These are phyloP conservation scores for Cairina moschata DNA, from an alignment of 2,113 vertebrate genomes.

Conservation along the genomic window DNA sequence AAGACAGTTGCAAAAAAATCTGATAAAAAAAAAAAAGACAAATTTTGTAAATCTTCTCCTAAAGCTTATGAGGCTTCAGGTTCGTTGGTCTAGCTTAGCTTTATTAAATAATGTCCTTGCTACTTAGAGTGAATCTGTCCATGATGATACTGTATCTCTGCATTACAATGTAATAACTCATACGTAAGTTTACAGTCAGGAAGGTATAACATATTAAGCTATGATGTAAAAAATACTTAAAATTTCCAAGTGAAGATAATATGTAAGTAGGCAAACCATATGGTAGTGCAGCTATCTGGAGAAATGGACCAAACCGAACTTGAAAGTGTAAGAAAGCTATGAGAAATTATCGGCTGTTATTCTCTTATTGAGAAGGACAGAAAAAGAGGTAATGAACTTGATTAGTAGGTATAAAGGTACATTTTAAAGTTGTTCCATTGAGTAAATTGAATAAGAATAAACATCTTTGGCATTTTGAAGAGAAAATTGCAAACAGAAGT, in stretches of 20 bases:
- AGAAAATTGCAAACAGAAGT: background rate
- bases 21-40: background rate
- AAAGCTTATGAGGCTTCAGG: background rate
- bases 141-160: fast-evolving
- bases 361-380: background rate
- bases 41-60: background rate
- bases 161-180: background rate
- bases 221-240: background rate
- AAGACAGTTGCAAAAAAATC: background rate
- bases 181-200: background rate
- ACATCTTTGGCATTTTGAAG: background rate
- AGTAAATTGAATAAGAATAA: background rate
- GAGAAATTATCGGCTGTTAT: background rate
- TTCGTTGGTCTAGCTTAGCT: background rate
- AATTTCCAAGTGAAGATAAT: background rate
- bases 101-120: background rate
- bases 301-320: background rate
- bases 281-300: background rate
- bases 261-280: background rate
- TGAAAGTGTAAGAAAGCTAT: background rate
- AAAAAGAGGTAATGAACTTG: background rate
- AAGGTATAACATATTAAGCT: background rate
- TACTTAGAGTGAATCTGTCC: background rate
- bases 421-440: background rate
- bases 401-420: background rate